A percentile compares a stretch with the other conserved stretches of the same genome.
Conservation (phyloP, 1,140 invertebrate genomes). For the Leptinotarsa undecemlineata region DNA sequence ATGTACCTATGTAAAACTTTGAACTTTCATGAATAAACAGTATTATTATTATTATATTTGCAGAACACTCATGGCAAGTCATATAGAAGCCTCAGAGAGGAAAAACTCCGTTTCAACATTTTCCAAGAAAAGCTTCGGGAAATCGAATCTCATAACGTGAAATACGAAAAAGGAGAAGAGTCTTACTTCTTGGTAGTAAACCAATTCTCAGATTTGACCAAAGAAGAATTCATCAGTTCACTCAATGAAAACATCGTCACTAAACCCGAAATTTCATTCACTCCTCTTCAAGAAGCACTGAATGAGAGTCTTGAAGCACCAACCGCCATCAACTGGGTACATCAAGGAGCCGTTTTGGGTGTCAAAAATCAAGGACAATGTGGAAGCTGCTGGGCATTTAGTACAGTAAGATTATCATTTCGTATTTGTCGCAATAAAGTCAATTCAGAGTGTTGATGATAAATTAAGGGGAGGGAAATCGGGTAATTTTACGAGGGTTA, state of each 20-base stretch:
- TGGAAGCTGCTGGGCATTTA: constrained; percentile 62
- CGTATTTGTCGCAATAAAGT: not conserved
- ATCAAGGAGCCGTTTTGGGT: constrained; percentile 40
- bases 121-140: constrained; percentile 82
- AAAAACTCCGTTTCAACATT: constrained; percentile 71
- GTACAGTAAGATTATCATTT: constrained; percentile 51
- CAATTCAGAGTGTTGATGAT: too few relatives aligned
- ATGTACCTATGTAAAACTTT: too few relatives aligned
- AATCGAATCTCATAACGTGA: constrained; percentile 82
- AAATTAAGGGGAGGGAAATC: too few relatives aligned
- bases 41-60: constrained; percentile 16
- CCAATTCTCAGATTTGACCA: constrained; percentile 82
- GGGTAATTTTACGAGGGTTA: too few relatives aligned
- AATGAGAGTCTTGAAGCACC: constrained; percentile 33
- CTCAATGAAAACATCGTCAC: not conserved
- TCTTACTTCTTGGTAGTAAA: constrained; percentile 72
- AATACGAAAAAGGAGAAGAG: constrained; percentile 66
- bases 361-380: constrained; percentile 49
- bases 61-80: constrained; percentile 57
- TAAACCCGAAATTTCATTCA: not conserved
- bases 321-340: constrained; percentile 42
- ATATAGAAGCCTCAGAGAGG: constrained; percentile 72
- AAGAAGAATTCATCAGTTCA: constrained; percentile 69
- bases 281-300: not conserved
- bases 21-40: not conserved